These are phyloP conservation scores for Crocodylus rhombifer DNA, from an alignment of 2,797 vertebrate species.

Conservation along the genomic window DNA sequence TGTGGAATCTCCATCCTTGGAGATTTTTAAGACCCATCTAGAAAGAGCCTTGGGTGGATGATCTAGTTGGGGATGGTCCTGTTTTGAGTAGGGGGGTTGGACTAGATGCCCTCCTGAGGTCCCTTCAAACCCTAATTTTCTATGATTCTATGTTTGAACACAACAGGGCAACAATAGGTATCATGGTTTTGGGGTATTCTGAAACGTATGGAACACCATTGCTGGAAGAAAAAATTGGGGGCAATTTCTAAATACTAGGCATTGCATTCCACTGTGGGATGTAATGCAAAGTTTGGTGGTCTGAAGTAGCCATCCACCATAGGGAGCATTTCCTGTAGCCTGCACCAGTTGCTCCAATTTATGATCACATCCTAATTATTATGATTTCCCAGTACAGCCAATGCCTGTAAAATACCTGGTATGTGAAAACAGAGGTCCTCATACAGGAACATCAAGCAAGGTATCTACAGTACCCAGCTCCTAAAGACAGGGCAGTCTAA, in stretches of 20 bases:
- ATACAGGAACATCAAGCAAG: not conserved
- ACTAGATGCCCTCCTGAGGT: too few relatives aligned
- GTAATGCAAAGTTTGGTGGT: not conserved
- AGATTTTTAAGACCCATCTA: too few relatives aligned
- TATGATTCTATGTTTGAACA: not conserved
- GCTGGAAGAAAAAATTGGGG: not conserved
- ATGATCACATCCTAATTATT: not conserved
- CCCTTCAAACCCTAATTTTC: too few relatives aligned
- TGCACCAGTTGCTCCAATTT: not conserved
- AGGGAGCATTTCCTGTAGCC: not conserved
- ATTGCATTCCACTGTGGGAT: not conserved
- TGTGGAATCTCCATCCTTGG: too few relatives aligned
- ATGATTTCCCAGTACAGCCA: not conserved
- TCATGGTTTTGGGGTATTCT: not conserved
- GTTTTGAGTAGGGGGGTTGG: too few relatives aligned
- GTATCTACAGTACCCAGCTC: not conserved
- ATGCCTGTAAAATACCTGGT: not conserved
- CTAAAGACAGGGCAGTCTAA: not conserved
- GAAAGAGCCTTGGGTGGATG: too few relatives aligned
- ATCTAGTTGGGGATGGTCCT: too few relatives aligned
- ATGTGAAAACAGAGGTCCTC: not conserved
- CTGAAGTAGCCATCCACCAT: not conserved
- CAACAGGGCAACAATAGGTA: accelerated
- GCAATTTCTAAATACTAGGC: not conserved
- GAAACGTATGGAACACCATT: not conserved